Evolutionary conservation across 2,888 invertebrate species (phyloP).

Genomic region (Poecilobothrus nobilitatus): DNA sequence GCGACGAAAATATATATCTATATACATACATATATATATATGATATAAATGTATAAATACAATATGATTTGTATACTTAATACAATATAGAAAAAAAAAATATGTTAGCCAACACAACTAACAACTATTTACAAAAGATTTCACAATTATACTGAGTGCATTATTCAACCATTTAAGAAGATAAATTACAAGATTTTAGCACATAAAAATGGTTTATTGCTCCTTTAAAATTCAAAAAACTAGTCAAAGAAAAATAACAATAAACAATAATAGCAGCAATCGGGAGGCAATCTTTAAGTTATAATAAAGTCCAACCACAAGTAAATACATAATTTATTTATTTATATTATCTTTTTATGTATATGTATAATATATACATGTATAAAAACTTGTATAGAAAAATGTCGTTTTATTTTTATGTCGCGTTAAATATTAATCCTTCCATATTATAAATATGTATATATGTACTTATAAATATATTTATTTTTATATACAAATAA

Average conservation of each 20-base stretch:
- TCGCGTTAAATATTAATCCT: too few species aligned
- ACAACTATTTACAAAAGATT: slow-evolving; percentile 10
- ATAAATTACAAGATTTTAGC: slow-evolving; percentile 11
- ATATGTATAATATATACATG: too few species aligned
- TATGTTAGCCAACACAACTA: slow-evolving; percentile 4
- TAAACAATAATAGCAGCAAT: not conserved
- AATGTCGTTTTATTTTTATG: too few species aligned
- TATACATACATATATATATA: too few species aligned
- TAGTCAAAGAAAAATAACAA: not conserved
- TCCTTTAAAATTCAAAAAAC: not conserved
- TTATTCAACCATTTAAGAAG: slow-evolving; percentile 12
- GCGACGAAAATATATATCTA: not conserved
- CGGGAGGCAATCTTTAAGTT: not conserved
- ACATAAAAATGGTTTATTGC: slow-evolving; percentile 11
- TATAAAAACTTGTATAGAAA: too few species aligned
- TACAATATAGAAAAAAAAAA: not conserved
- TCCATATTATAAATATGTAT: too few species aligned
- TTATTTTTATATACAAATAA: too few species aligned
- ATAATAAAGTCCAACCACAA: not conserved
- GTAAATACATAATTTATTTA: too few species aligned
- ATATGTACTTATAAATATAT: too few species aligned
- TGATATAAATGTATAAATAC: too few species aligned
- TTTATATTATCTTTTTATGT: too few species aligned
- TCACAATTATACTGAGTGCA: slow-evolving; percentile 10
- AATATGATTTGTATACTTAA: not conserved